Conservation (phyloP, 2,888 invertebrate species). For the Oligia latruncula region DNA sequence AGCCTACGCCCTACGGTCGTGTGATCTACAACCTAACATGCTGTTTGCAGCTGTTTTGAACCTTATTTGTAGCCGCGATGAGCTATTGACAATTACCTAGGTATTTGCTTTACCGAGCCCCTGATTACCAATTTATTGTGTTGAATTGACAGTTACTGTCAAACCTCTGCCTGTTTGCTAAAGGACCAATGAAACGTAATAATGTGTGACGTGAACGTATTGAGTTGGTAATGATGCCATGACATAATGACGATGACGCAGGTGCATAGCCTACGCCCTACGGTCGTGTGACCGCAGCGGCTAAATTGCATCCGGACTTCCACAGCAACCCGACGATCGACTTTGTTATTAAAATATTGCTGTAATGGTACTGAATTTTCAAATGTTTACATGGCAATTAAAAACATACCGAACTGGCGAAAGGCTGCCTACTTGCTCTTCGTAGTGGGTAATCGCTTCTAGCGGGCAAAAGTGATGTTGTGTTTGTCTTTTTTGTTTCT, state of each 20-base stretch:
- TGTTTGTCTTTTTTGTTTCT: too few relatives aligned
- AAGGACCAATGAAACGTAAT: not conserved
- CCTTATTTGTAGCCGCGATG: too few relatives aligned
- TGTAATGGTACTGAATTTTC: too few relatives aligned
- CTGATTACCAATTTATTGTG: not conserved
- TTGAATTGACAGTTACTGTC: not conserved
- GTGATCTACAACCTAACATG: too few relatives aligned
- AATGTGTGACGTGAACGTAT: not conserved
- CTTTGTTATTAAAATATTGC: not conserved
- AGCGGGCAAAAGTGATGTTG: too few relatives aligned
- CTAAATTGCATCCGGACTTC: constrained; percentile 8
- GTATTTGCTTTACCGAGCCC: too few relatives aligned
- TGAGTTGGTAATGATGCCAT: not conserved
- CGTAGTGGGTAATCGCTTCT: too few relatives aligned
- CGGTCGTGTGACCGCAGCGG: constrained; percentile 7
- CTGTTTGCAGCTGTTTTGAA: too few relatives aligned
- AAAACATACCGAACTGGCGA: too few relatives aligned
- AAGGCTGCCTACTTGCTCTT: too few relatives aligned
- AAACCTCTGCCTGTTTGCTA: not conserved
- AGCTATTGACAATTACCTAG: too few relatives aligned
- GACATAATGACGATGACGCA: constrained; percentile 15
- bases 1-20: not conserved
- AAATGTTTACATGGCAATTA: too few relatives aligned
- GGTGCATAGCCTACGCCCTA: constrained; percentile 6
- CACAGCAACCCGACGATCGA: not conserved